Evolutionary conservation across 1,140 invertebrate genomes (phyloP).

Genomic region (Oryzaephilus surinamensis): DNA sequence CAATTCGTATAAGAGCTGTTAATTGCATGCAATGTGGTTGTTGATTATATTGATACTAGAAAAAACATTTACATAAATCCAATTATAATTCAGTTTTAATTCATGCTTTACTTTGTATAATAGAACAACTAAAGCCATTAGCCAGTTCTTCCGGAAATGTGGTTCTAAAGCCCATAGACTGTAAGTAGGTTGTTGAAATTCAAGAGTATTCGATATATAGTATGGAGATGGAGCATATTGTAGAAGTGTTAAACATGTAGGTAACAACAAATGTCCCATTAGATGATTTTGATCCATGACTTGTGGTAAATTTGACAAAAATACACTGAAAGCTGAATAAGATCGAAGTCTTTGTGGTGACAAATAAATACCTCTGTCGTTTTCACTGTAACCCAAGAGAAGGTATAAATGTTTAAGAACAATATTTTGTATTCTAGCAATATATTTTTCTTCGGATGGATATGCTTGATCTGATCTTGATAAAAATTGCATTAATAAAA

Average conservation of each 20-base stretch:
- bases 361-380: constrained; percentile 82
- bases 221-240: constrained; percentile 79
- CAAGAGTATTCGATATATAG: constrained; percentile 37
- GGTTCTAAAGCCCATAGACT: constrained; percentile 82
- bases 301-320: constrained; percentile 85
- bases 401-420: constrained; percentile 89
- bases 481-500: constrained; percentile 91
- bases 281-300: constrained; percentile 88
- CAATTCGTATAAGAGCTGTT: constrained; percentile 73
- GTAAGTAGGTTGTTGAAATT: constrained; percentile 54
- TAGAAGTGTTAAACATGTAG: constrained; percentile 74
- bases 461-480: constrained; percentile 68
- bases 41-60: constrained; percentile 82
- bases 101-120: constrained; percentile 76
- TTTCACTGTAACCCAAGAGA: constrained; percentile 81
- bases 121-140: constrained; percentile 86
- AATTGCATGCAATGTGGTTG: constrained; percentile 71
- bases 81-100: too few species aligned
- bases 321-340: constrained; percentile 92
- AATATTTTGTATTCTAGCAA: constrained; percentile 69
- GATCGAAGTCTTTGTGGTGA: constrained; percentile 75
- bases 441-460: constrained; percentile 74
- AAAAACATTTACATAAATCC: constrained; percentile 8
- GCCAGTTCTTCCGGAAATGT: constrained; percentile 79
- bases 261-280: constrained; percentile 78